Percentiles rank a stretch among this genome's conserved stretches.
Conservation (phyloP, 2,113 vertebrate genomes). For the Vulpes lagopus region DNA sequence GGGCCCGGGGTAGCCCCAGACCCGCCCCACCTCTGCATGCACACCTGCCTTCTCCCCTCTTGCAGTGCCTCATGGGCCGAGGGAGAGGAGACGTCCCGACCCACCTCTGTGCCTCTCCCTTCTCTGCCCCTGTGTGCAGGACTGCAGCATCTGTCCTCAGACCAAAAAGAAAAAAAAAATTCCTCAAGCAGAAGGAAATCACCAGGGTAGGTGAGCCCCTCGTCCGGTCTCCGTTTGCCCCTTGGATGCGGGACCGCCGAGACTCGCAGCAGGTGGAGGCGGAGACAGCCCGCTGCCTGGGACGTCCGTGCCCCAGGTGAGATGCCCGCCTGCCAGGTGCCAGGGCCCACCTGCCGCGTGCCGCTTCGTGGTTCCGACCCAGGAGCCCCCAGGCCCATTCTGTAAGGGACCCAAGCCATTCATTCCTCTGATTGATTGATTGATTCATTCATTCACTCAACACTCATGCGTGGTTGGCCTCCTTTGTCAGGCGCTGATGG, state of each 20-base stretch:
- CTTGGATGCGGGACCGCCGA: too few relatives aligned
- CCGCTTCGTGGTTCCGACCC: neutral
- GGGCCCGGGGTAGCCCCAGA: neutral
- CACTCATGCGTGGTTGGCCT: neutral
- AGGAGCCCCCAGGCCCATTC: neutral
- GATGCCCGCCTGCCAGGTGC: too few relatives aligned
- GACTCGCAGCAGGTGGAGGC: too few relatives aligned
- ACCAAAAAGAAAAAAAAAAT: conserved; percentile 76
- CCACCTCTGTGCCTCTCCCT: conserved; percentile 63
- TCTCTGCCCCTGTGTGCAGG: conserved; percentile 48
- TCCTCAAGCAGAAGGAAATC: conserved; percentile 35
- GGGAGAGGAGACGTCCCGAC: neutral
- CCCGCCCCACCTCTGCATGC: too few relatives aligned
- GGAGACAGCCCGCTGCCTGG: too few relatives aligned
- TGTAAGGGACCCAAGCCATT: too few relatives aligned
- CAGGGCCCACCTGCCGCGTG: too few relatives aligned
- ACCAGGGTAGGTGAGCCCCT: conserved; percentile 45
- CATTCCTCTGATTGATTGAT: neutral
- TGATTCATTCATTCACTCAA: neutral
- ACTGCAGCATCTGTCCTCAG: conserved; percentile 68
- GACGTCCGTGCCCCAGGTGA: too few relatives aligned
- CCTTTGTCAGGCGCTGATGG: neutral
- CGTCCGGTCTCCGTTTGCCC: conserved; percentile 16
- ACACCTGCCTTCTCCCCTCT: neutral
- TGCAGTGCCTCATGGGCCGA: neutral